Conservation (phyloP, 2,797 vertebrate genomes). For the Percopsis omiscomaycus region DNA sequence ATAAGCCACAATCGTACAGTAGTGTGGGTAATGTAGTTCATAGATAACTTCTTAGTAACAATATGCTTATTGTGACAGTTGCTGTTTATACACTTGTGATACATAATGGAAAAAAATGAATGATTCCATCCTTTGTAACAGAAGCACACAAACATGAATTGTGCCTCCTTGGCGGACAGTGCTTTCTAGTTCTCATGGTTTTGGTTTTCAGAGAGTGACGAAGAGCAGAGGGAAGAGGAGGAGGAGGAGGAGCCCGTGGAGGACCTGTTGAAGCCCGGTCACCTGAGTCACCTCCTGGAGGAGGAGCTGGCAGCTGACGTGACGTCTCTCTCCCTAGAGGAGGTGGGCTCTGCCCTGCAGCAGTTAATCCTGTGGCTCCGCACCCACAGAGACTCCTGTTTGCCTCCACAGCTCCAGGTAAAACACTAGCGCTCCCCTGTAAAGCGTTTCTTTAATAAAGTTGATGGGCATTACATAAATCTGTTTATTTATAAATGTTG, state of each 20-base stretch:
- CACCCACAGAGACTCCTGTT: slow-evolving; percentile 78
- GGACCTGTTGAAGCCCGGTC: slow-evolving; percentile 82
- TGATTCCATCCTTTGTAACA: too few species aligned
- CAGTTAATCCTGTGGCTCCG: slow-evolving; percentile 81
- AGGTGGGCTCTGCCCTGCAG: slow-evolving; percentile 72
- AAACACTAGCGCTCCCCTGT: background rate
- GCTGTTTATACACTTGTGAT: too few species aligned
- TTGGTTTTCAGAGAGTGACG: slow-evolving; percentile 51
- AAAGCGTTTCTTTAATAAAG: too few species aligned
- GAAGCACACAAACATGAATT: too few species aligned
- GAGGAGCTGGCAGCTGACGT: slow-evolving; percentile 84
- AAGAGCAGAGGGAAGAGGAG: slow-evolving; percentile 43
- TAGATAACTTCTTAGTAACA: too few species aligned
- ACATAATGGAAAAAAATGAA: too few species aligned
- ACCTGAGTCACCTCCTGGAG: slow-evolving; percentile 86
- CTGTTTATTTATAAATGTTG: too few species aligned
- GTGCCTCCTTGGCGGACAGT: too few species aligned
- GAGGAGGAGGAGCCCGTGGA: slow-evolving; percentile 48
- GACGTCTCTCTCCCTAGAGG: slow-evolving; percentile 80
- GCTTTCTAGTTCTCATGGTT: background rate
- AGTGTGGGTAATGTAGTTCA: too few species aligned
- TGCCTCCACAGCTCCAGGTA: slow-evolving; percentile 81
- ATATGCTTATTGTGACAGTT: too few species aligned
- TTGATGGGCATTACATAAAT: too few species aligned
- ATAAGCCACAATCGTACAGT: too few species aligned